A percentile compares a stretch with the other conserved stretches of the same genome.
These are phyloP conservation scores for Microcebus lehilahytsara DNA, from an alignment of 2,113 vertebrate species.

Conservation along the genomic window DNA sequence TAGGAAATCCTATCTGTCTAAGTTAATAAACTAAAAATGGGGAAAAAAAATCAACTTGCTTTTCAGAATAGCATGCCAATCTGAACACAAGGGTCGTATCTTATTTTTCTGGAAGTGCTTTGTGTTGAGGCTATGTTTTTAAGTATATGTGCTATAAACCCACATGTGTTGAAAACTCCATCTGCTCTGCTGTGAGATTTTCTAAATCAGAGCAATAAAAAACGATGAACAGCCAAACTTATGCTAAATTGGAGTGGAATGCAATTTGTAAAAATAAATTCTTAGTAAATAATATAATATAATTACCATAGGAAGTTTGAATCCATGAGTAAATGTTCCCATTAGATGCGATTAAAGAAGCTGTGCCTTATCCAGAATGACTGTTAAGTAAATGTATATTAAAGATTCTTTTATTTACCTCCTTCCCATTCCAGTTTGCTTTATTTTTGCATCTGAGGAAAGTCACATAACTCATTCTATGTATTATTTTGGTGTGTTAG, in stretches of 20 bases:
- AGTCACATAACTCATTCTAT: neutral
- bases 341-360: neutral
- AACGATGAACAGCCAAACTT: neutral
- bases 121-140: neutral
- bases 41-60: neutral
- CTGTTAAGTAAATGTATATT: neutral
- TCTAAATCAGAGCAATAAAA: conserved; percentile 21
- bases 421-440: neutral
- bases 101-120: neutral
- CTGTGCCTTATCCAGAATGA: neutral
- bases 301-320: neutral
- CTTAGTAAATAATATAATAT: conserved; percentile 47
- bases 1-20: neutral
- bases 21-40: neutral
- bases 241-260: neutral
- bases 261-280: neutral
- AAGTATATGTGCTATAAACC: conserved; percentile 36
- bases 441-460: neutral
- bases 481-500: neutral
- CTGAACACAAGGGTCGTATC: neutral
- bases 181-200: conserved; percentile 33
- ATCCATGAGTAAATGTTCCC: neutral
- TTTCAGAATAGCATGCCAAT: conserved; percentile 11
- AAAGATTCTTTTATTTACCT: neutral
- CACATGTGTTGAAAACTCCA: neutral